Base-by-base conservation (phyloP, 1,140 invertebrate genomes). In the Prorops nasuta region DNA sequence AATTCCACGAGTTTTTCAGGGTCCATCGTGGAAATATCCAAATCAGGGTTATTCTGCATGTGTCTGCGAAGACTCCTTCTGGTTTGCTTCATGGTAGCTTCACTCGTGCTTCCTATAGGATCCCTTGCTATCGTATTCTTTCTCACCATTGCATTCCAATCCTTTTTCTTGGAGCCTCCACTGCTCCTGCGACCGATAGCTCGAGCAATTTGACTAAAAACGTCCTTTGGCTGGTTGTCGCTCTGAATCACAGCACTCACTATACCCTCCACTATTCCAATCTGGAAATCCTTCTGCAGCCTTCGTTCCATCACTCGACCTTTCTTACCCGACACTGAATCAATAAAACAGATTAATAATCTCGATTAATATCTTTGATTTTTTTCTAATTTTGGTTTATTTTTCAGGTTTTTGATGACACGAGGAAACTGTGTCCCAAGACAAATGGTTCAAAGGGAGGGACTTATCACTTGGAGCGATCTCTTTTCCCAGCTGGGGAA, bases 211-310 rank as follows among this genome's bases (percentile, higher is more conserved):
- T 90, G 88, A 55, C 84, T 84, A 70, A 92, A 92, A 0, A 92
- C 86, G 63, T 91, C 89, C 51, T 86, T 86, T 0, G 86, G 82
- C 21, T 83, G 83, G 49, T 83, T 85, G 34, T 86, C 82, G 21
- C 65, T 80, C 2, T 83, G 80, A 22, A 87, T 83, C 7, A 85
- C 87, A 43, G 87, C 85, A 47, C 83, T 86, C 10, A 90, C 83
- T n/a, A 90, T 83, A 9, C 87, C 87, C 70, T 92, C 90, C 1
- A 93, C 89, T 39, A 91, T 84, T 6, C 90, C 90, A 50, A 93
- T 93, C 62, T 91, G 89, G 84, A 92, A 93, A 72, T 92, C 90
- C 69, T 92, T 93, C n/a, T 92, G 79, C 12, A 93, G 82, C 39
- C 90, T 81, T 18, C 90, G 80, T 66, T 93, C 90, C 85, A 91